Evolutionary conservation across 2,113 vertebrate species (phyloP).

Genomic region (Rousettus leschenaultii): DNA sequence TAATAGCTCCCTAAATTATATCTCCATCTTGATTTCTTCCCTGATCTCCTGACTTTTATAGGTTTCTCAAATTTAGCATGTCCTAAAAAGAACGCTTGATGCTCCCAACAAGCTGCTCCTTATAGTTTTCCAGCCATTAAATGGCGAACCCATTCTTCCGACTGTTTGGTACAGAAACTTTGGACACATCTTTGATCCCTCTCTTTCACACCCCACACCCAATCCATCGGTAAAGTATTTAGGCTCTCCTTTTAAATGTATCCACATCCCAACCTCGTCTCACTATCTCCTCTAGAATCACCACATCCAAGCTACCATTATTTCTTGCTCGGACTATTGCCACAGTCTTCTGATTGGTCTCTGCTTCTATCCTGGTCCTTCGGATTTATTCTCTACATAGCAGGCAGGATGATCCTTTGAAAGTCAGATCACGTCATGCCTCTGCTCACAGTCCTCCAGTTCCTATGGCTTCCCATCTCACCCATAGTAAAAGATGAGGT

Average conservation of each 20-base stretch:
- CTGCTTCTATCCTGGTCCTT: not conserved
- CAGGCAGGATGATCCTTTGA: not conserved
- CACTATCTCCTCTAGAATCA: not conserved
- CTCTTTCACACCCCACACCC: not conserved
- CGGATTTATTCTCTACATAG: not conserved
- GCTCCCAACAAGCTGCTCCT: not conserved
- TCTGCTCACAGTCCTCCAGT: not conserved
- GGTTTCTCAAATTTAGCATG: not conserved
- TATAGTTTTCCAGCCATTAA: not conserved
- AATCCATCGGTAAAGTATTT: not conserved
- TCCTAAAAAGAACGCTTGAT: not conserved
- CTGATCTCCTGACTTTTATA: not conserved
- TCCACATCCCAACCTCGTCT: not conserved
- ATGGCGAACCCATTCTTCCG: not conserved
- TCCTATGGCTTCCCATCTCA: not conserved
- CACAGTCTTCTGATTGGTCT: not conserved
- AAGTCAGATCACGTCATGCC: not conserved
- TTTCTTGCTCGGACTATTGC: not conserved
- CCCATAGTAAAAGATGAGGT: not conserved
- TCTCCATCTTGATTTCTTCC: slow-evolving; percentile 14
- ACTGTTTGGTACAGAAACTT: not conserved
- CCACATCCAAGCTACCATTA: not conserved
- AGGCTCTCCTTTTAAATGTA: not conserved
- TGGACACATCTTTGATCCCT: not conserved
- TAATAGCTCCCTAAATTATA: not conserved